Evolutionary conservation across 2,888 invertebrate species (phyloP), one percentile per base, ranked within the genome.

Genomic region (Campoplex capitator): DNA sequence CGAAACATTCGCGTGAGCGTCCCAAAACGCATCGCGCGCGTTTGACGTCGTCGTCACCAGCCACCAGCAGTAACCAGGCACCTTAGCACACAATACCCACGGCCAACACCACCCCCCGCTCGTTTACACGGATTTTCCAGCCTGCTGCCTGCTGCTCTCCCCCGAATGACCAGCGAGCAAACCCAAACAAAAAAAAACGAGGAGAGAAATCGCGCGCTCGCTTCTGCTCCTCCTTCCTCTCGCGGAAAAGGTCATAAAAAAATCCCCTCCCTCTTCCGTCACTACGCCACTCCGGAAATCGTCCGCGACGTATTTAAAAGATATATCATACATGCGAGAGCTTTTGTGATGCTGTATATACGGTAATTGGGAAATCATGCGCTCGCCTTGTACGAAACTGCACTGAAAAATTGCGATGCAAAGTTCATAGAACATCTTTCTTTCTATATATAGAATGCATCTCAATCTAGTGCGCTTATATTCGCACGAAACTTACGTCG

Each of bases 1-100:
- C 79, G 81, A 71, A 70, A 38, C 48, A 65, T 38, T 71, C 74
- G 38, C 35, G 35, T 51, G 78, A 85, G 83, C 82, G 84, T 86
- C 86, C 77, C 73, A 58, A 86, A 86, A 86, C 81, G 73, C 86
- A 86, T 81, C 84, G 86, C 81, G 75, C 74, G 73, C 65, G 35
- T 56, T 85, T 78, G 77, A 85, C 85, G 77, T 85, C 85, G 81
- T 58, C 85, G 77, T 45, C 67, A 54, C 67, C 28, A 62, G 62
- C 32, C 45, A 45, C 32, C 70, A 62, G 45, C 70, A 62, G 45
- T 54, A 67, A 62, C 78, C 74, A 68, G 23, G 80, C 76, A 77
- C 83, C 78, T 45, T 51, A 23, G 56, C 38, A 6, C 48, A 28
- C 51, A 54, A 38, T 54, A 51, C 51, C 45, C 23, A 35, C 65